Percentiles rank a stretch among this genome's conserved stretches.
phyloP scores from a whole-genome alignment of 1,140 invertebrate species.

The Drosophila nebulosa region DNA sequence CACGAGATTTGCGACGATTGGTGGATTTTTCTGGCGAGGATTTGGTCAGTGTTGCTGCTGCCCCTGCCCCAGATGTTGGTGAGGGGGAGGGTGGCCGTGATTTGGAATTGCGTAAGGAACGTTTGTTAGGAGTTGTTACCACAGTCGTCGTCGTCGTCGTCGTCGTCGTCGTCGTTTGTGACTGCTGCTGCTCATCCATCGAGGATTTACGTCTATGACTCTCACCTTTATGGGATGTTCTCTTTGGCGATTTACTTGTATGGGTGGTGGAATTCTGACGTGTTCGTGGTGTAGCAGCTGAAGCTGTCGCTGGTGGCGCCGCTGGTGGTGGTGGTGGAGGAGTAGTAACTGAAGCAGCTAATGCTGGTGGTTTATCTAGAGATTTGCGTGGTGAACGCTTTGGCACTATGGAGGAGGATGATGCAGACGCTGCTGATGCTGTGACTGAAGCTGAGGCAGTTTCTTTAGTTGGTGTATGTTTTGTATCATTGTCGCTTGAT shows the following conservation, averaged over 20 bases:
- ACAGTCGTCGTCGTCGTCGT: neutral
- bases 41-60: conserved; percentile 1
- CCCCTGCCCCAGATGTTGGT: neutral
- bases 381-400: conserved; percentile 72
- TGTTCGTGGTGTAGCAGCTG: conserved; percentile 29
- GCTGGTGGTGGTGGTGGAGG: neutral
- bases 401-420: conserved; percentile 44
- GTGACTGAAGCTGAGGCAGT: neutral
- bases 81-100: conserved; percentile 59
- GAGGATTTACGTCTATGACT: conserved; percentile 50
- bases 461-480: conserved; percentile 24
- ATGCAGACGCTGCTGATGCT: neutral
- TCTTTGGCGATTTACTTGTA: conserved; percentile 61
- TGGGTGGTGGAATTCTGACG: conserved; percentile 62
- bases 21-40: conserved; percentile 35
- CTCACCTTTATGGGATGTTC: conserved; percentile 44
- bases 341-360: neutral
- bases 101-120: conserved; percentile 65
- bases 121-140: conserved; percentile 35
- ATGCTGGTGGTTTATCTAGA: conserved; percentile 45
- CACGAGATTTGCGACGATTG: conserved; percentile 47
- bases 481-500: conserved; percentile 37
- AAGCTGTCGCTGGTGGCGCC: too few relatives aligned
- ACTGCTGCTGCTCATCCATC: conserved; percentile 30
- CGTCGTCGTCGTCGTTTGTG: too few relatives aligned